A percentile compares a stretch with the other conserved stretches of the same genome.
Conservation (phyloP, 2,113 vertebrate genomes). For the Planiliza haematocheilus region DNA sequence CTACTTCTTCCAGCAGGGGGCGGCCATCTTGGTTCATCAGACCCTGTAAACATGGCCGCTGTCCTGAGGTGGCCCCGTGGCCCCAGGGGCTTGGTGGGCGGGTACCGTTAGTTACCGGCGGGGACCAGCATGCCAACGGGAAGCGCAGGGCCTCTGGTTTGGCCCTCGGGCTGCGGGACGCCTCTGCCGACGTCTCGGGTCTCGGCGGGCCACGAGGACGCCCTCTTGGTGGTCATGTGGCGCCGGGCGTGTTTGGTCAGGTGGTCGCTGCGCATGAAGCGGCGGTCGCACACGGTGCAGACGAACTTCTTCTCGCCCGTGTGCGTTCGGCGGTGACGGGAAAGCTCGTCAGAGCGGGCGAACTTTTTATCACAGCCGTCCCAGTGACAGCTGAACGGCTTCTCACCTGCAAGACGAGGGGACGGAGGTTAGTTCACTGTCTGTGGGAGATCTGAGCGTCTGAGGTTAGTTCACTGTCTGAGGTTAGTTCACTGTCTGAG, state of each 20-base stretch:
- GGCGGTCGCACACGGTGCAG: constrained; percentile 92
- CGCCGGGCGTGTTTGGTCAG: constrained; percentile 95
- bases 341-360: constrained; percentile 96
- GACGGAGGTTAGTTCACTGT: neutral
- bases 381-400: constrained; percentile 97
- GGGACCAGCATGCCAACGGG: constrained; percentile 81
- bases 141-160: constrained; percentile 59
- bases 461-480: too few relatives aligned
- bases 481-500: too few relatives aligned
- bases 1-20: neutral
- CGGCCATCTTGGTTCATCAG: constrained; percentile 8
- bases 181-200: constrained; percentile 84
- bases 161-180: constrained; percentile 72
- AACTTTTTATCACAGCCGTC: constrained; percentile 97
- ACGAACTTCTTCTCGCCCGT: constrained; percentile 98
- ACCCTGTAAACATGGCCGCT: constrained; percentile 28
- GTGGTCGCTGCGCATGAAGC: constrained; percentile 99
- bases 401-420: constrained; percentile 87
- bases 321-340: constrained; percentile 95
- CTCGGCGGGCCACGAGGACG: constrained; percentile 88
- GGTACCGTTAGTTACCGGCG: constrained; percentile 63
- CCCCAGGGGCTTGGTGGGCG: constrained; percentile 15
- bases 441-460: too few relatives aligned
- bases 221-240: constrained; percentile 89
- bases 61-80: constrained; percentile 66